A percentile compares a stretch with the other conserved stretches of the same genome.
Evolutionary conservation across 2,113 vertebrate genomes (phyloP).

Genomic region (Microcebus ravelobensis): DNA sequence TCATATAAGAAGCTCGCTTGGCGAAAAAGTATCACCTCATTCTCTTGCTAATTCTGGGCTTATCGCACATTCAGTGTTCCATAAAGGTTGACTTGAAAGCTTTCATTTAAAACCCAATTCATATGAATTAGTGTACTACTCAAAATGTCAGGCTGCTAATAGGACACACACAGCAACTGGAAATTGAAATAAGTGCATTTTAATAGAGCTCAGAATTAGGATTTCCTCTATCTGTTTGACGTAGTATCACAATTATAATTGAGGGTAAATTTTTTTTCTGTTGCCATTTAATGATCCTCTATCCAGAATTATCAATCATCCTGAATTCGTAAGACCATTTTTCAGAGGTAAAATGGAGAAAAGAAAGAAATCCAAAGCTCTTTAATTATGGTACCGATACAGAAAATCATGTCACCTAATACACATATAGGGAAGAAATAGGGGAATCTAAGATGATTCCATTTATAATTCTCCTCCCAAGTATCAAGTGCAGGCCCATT

Average conservation of each 20-base stretch:
- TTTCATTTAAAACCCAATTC: conserved; percentile 84
- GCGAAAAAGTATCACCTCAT: conserved; percentile 77
- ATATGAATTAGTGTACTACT: conserved; percentile 81
- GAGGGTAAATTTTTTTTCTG: conserved; percentile 66
- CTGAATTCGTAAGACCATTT: conserved; percentile 51
- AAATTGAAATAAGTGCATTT: conserved; percentile 82
- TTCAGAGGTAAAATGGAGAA: conserved; percentile 36
- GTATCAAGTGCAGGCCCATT: no score
- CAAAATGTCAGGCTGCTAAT: conserved; percentile 79
- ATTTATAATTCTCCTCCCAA: not conserved
- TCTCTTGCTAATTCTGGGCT: conserved; percentile 80
- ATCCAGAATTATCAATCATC: conserved; percentile 71
- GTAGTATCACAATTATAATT: conserved; percentile 76
- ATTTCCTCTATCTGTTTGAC: conserved; percentile 80
- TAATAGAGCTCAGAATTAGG: conserved; percentile 79
- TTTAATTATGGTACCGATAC: not conserved
- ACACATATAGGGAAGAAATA: not conserved
- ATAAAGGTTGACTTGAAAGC: conserved; percentile 82
- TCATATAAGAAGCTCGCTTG: conserved; percentile 19
- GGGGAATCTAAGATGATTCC: not conserved
- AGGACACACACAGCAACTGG: conserved; percentile 76
- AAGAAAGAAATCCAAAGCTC: not conserved
- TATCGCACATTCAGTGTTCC: conserved; percentile 83
- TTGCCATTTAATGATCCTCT: conserved; percentile 73
- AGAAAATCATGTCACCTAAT: not conserved